phyloP scores from a whole-genome alignment of 2,797 vertebrate genomes.

The Ambastaia sidthimunki region DNA sequence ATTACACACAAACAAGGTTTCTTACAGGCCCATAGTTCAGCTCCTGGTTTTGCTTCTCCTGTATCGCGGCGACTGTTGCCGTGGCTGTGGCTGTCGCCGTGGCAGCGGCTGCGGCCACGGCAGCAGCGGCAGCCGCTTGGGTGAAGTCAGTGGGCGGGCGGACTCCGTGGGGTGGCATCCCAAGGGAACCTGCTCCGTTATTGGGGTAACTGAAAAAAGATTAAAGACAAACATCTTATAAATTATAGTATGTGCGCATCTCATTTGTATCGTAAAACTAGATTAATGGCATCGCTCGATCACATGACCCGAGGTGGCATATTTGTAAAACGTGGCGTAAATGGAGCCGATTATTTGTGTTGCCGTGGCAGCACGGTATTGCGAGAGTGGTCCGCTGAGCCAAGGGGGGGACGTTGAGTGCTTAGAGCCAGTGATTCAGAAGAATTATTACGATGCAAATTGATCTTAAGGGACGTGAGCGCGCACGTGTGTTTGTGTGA shows the following conservation, averaged over 20 bases:
- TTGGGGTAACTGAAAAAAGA: slow-evolving; percentile 81
- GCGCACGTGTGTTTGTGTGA: slow-evolving; percentile 32
- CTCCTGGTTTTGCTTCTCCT: slow-evolving; percentile 96
- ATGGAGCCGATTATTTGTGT: slow-evolving; percentile 46
- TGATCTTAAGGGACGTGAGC: slow-evolving; percentile 29
- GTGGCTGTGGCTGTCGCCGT: slow-evolving; percentile 94
- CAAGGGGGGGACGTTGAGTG: slow-evolving; percentile 46
- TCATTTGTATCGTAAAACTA: slow-evolving; percentile 9
- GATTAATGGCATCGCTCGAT: neutral
- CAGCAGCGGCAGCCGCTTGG: slow-evolving; percentile 88
- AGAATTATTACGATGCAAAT: slow-evolving; percentile 61
- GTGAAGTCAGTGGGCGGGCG: slow-evolving; percentile 89
- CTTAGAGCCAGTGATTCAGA: slow-evolving; percentile 50
- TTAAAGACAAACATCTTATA: slow-evolving; percentile 6
- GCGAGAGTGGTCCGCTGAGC: slow-evolving; percentile 23
- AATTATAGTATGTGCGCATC: neutral
- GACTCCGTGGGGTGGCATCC: slow-evolving; percentile 78
- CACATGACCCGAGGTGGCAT: slow-evolving; percentile 21
- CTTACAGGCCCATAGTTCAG: slow-evolving; percentile 88
- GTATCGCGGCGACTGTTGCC: slow-evolving; percentile 91
- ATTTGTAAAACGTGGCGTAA: slow-evolving; percentile 18
- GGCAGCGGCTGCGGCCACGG: slow-evolving; percentile 89
- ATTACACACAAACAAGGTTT: neutral
- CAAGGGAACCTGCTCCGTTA: slow-evolving; percentile 78
- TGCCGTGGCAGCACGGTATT: slow-evolving; percentile 46